These are phyloP conservation scores for Listronotus bonariensis DNA, from an alignment of 1,140 invertebrate species.

Conservation along the genomic window DNA sequence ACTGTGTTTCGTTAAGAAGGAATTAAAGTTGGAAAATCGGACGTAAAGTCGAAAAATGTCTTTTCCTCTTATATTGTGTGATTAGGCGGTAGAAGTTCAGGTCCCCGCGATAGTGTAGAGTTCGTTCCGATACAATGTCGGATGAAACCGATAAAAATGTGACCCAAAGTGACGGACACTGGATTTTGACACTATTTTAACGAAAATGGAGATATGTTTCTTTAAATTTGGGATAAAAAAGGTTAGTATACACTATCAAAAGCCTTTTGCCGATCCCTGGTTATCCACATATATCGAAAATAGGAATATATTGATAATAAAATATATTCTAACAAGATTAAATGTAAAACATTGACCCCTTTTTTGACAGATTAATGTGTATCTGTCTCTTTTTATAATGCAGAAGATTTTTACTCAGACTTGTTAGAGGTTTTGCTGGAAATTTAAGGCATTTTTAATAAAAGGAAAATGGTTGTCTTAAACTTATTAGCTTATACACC, in stretches of 20 bases:
- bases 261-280: not conserved
- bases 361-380: slow-evolving; percentile 16
- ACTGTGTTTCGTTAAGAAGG: slow-evolving; percentile 10
- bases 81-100: not conserved
- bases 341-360: slow-evolving; percentile 19
- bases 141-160: slow-evolving; percentile 17
- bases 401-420: slow-evolving; percentile 16
- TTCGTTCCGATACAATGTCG: slow-evolving; percentile 18
- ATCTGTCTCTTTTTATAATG: slow-evolving; percentile 16
- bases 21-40: not conserved
- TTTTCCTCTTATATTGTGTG: not conserved
- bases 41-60: not conserved
- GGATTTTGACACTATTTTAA: slow-evolving; percentile 31
- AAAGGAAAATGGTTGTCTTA: too few relatives aligned
- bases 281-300: not conserved
- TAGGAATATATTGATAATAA: too few relatives aligned
- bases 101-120: slow-evolving; percentile 13
- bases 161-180: slow-evolving; percentile 20
- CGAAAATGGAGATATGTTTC: slow-evolving; percentile 37
- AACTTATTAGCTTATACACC: too few relatives aligned
- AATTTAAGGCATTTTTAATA: not conserved
- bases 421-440: not conserved
- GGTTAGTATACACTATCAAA: slow-evolving; percentile 14
- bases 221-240: slow-evolving; percentile 28
- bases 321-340: not conserved